A percentile compares a stretch with the other conserved stretches of the same genome.
Conservation (phyloP, 2,888 invertebrate genomes). For the Allacma fusca region DNA sequence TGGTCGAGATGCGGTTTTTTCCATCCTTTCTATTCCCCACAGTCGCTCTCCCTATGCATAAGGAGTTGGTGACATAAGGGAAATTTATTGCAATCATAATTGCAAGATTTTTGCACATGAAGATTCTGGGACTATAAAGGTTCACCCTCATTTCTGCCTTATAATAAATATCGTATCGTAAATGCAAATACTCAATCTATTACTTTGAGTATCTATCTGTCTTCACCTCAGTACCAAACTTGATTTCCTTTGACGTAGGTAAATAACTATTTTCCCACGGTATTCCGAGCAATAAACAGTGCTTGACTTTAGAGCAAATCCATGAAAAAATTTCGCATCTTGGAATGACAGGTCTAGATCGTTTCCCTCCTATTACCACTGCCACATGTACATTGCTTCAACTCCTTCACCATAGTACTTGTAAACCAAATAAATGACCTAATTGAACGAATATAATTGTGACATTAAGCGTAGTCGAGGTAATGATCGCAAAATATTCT, state of each 20-base stretch:
- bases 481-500: too few species aligned
- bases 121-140: constrained; percentile 7
- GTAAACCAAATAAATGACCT: too few species aligned
- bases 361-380: background rate
- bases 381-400: background rate
- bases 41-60: background rate
- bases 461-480: too few species aligned
- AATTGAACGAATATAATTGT: too few species aligned
- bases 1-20: constrained; percentile 8
- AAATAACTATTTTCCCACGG: constrained; percentile 29
- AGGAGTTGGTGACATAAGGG: background rate
- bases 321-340: too few species aligned
- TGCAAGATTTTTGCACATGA: constrained; percentile 16
- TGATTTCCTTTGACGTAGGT: constrained; percentile 31
- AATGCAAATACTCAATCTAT: background rate
- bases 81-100: constrained; percentile 17
- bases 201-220: background rate
- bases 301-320: background rate
- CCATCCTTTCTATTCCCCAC: background rate
- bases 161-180: background rate
- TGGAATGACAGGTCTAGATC: too few species aligned
- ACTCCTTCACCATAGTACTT: too few species aligned
- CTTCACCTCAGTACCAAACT: background rate
- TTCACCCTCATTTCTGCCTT: background rate
- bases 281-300: background rate